A percentile compares a stretch with the other conserved stretches of the same genome.
Evolutionary conservation across 2,888 invertebrate species (phyloP).

Genomic region (Luperina testacea): DNA sequence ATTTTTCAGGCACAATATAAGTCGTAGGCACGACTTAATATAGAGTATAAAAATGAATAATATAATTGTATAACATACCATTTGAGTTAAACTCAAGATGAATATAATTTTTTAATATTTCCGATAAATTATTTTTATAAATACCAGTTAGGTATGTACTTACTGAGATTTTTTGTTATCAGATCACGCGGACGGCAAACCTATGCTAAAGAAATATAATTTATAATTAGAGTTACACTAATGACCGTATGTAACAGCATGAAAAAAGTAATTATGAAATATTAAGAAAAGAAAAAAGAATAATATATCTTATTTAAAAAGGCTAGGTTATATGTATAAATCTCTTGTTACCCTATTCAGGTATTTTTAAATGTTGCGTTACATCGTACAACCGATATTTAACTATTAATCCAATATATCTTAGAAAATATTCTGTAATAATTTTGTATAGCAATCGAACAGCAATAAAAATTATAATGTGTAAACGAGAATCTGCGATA

Average conservation of each 20-base stretch:
- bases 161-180: slow-evolving; percentile 49
- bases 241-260: background rate
- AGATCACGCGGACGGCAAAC: slow-evolving; percentile 50
- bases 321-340: background rate
- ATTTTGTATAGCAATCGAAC: slow-evolving; percentile 12
- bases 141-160: slow-evolving; percentile 3
- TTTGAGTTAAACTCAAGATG: slow-evolving; percentile 21
- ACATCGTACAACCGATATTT: slow-evolving; percentile 8
- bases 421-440: slow-evolving; percentile 30
- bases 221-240: background rate
- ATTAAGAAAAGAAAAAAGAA: background rate
- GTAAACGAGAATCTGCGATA: background rate
- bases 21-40: slow-evolving; percentile 11
- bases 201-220: background rate
- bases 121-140: background rate
- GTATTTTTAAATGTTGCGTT: background rate
- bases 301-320: background rate
- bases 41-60: background rate
- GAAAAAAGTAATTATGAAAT: background rate
- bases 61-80: slow-evolving; percentile 2
- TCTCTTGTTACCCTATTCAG: background rate
- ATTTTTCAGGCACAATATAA: slow-evolving; percentile 16
- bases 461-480: background rate
- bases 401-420: slow-evolving; percentile 12
- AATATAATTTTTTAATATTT: background rate